A percentile compares a stretch with the other conserved stretches of the same genome.
These are phyloP conservation scores for Marcusenius ussheri DNA, from an alignment of 2,113 vertebrate species.

Conservation along the genomic window DNA sequence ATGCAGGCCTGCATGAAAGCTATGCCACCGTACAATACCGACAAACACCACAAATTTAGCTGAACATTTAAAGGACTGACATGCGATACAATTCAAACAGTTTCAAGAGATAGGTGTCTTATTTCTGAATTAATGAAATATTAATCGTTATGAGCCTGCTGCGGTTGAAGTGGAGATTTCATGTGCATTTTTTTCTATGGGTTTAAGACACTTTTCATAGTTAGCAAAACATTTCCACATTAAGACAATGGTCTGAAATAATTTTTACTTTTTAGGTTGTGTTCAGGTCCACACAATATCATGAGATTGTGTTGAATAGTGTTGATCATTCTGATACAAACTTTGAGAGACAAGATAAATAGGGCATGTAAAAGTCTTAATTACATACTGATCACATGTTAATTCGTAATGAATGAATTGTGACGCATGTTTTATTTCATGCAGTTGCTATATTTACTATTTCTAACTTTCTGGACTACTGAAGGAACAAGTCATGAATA, in stretches of 20 bases:
- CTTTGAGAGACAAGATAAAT: too few species aligned
- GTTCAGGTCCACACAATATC: too few species aligned
- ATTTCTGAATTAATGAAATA: neutral
- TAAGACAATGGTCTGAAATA: neutral
- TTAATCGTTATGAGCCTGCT: neutral
- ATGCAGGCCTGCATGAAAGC: neutral
- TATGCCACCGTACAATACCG: neutral
- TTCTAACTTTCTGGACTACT: too few species aligned
- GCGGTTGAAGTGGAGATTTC: neutral
- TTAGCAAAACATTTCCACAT: neutral
- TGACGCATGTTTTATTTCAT: neutral
- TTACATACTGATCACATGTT: neutral
- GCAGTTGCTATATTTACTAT: neutral
- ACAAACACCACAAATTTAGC: neutral
- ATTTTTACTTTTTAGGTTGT: too few species aligned
- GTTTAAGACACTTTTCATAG: neutral
- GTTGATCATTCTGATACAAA: too few species aligned
- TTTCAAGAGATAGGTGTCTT: neutral
- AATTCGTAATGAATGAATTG: neutral
- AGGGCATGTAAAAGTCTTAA: neutral
- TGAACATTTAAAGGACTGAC: neutral
- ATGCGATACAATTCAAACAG: neutral
- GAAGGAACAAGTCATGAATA: too few species aligned
- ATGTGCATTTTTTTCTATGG: neutral
- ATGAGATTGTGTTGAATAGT: too few species aligned